phyloP scores from a whole-genome alignment of 2,113 vertebrate genomes.

The Salvelinus fontinalis region DNA sequence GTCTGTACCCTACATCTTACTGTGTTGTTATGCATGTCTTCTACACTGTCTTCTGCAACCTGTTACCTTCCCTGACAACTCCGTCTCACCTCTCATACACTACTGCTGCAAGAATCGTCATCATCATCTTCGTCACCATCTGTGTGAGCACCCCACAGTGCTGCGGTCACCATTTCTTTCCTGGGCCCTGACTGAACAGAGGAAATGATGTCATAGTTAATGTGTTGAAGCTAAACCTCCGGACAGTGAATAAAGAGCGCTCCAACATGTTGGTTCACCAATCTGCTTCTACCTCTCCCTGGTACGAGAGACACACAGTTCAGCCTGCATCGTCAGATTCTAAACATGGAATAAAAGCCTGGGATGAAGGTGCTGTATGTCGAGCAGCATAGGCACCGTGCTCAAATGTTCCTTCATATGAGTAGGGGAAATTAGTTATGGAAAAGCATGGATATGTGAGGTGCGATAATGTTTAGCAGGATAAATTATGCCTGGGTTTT shows the following conservation, averaged over 20 bases:
- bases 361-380: conserved; percentile 11
- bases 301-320: neutral
- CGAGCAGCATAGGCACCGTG: conserved; percentile 11
- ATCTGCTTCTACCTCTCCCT: neutral
- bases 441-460: conserved; percentile 3
- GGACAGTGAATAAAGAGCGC: neutral
- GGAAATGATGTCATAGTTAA: neutral
- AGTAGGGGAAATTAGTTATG: neutral
- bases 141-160: neutral
- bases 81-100: neutral
- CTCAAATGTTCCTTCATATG: conserved; percentile 29
- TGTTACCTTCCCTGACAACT: neutral
- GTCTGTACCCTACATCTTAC: too few relatives aligned
- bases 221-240: neutral
- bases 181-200: neutral
- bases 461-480: conserved; percentile 34
- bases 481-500: conserved; percentile 46
- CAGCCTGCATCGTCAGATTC: conserved; percentile 8
- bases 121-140: neutral
- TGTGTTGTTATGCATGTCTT: too few relatives aligned
- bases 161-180: neutral
- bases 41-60: neutral
- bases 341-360: conserved; percentile 32
- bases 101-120: too few relatives aligned
- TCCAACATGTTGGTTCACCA: neutral